Evolutionary conservation across 2,113 vertebrate genomes (phyloP).

Genomic region (Neodontobutis hainanensis): DNA sequence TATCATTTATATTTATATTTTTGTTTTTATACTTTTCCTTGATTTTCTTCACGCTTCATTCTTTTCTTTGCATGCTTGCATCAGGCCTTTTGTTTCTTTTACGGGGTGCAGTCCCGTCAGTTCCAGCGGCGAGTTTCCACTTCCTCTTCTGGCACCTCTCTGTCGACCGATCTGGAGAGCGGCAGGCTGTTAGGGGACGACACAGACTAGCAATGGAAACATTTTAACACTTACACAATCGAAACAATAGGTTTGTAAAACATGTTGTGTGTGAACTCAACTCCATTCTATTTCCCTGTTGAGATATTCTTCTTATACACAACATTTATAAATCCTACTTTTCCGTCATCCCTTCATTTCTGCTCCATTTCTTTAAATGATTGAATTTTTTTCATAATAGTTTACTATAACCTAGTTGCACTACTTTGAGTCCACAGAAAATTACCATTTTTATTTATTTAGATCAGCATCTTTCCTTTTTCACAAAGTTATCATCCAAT

Average conservation of each 20-base stretch:
- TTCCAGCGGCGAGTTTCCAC: constrained; percentile 86
- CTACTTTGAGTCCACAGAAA: neutral
- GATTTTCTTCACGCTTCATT: constrained; percentile 43
- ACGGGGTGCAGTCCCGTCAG: constrained; percentile 84
- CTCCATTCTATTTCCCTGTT: constrained; percentile 1
- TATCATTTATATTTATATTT: neutral
- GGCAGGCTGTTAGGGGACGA: constrained; percentile 89
- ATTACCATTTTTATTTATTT: constrained; percentile 1
- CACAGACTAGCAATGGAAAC: constrained; percentile 74
- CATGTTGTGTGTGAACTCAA: constrained; percentile 4
- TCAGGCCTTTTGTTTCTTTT: constrained; percentile 98
- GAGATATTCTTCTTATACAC: neutral
- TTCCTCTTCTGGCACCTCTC: constrained; percentile 90
- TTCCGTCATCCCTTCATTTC: neutral
- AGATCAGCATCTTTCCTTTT: neutral
- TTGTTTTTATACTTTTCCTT: constrained; percentile 1
- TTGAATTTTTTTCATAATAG: too few species aligned
- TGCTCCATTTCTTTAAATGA: too few species aligned
- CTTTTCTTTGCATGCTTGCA: constrained; percentile 78
- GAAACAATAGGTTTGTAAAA: constrained; percentile 78
- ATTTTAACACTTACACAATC: constrained; percentile 44
- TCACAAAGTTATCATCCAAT: neutral
- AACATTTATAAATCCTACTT: neutral
- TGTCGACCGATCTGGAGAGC: constrained; percentile 94
- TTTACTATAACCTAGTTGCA: too few species aligned